These are phyloP conservation scores for Cerastoderma edule DNA, from an alignment of 2,888 invertebrate species.

Conservation along the genomic window DNA sequence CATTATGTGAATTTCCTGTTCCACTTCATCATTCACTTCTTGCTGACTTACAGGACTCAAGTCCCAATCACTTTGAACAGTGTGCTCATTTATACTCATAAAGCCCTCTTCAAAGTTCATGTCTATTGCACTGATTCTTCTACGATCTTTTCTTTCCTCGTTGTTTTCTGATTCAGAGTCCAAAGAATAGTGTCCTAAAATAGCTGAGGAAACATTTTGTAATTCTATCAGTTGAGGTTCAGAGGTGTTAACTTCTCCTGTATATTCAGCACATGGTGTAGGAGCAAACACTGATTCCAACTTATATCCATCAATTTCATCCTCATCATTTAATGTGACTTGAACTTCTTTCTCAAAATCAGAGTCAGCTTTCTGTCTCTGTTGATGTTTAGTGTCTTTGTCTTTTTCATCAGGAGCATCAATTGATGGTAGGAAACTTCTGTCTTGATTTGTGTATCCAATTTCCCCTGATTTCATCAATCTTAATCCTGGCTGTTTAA, in stretches of 20 bases:
- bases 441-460: too few species aligned
- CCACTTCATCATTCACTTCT: too few species aligned
- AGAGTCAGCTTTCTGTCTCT: too few species aligned
- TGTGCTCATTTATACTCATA: constrained; percentile 37
- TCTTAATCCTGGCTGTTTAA: constrained; percentile 59
- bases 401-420: too few species aligned
- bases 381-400: too few species aligned
- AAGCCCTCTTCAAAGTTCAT: constrained; percentile 51
- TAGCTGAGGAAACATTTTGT: constrained; percentile 12
- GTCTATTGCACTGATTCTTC: constrained; percentile 43
- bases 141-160: background rate
- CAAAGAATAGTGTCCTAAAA: constrained; percentile 5
- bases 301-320: background rate
- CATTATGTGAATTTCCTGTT: too few species aligned
- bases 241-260: background rate
- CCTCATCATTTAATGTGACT: background rate
- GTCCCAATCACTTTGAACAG: constrained; percentile 32
- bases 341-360: too few species aligned
- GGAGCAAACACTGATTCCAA: background rate
- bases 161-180: too few species aligned
- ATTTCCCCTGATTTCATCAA: too few species aligned
- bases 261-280: background rate
- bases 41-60: constrained; percentile 41
- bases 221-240: constrained; percentile 9
- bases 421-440: too few species aligned